Evolutionary conservation across 2,888 invertebrate species (phyloP).

Genomic region (Temnothorax rugatulus): DNA sequence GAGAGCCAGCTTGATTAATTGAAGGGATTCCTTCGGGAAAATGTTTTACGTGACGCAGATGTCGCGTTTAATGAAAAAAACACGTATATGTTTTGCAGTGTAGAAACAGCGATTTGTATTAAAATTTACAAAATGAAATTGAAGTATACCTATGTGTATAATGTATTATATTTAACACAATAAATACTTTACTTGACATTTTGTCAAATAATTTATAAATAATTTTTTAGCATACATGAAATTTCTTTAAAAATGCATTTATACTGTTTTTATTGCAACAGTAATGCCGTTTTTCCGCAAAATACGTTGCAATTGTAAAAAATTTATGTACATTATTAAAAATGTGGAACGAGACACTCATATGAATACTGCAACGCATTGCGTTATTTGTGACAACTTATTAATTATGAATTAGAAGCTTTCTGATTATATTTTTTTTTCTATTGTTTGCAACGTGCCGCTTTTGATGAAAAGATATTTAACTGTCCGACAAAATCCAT

Average conservation of each 20-base stretch:
- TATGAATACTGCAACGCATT: not conserved
- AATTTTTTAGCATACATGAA: not conserved
- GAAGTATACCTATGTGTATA: not conserved
- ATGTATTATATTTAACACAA: not conserved
- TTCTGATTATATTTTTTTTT: not conserved
- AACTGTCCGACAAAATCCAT: not conserved
- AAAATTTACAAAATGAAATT: constrained; percentile 18
- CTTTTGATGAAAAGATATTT: constrained; percentile 29
- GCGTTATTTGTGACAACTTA: not conserved
- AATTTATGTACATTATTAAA: constrained; percentile 10
- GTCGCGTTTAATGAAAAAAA: constrained; percentile 38
- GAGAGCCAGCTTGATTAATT: constrained; percentile 49
- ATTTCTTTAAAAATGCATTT: not conserved
- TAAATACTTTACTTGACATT: not conserved
- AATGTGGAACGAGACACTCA: not conserved
- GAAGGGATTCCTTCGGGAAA: constrained; percentile 34
- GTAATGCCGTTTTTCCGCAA: not conserved
- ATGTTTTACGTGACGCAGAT: constrained; percentile 45
- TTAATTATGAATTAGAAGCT: constrained; percentile 12
- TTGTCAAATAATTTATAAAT: not conserved
- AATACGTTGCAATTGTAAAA: not conserved
- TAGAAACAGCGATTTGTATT: constrained; percentile 2
- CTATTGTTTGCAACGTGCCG: not conserved
- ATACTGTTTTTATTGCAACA: not conserved
- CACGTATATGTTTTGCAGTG: not conserved